phyloP scores from a whole-genome alignment of 30 jellyfish, hydroid and myxozoan genomes.

The Haliclystus octoradiatus region DNA sequence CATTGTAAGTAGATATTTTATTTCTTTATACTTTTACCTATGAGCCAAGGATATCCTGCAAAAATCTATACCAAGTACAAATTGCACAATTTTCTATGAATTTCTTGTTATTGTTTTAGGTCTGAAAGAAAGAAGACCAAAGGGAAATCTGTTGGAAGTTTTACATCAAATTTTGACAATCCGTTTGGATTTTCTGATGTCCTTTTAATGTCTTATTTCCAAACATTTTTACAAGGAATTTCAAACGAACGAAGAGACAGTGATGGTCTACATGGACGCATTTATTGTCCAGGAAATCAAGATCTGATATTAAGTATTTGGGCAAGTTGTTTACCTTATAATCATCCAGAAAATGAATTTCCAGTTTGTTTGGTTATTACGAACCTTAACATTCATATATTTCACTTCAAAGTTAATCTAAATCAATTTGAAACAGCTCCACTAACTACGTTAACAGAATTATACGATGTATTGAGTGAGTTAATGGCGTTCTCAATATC shows the following conservation, averaged over 20 bases:
- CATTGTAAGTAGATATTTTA: no score
- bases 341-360: constrained; percentile 82
- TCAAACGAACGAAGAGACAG: constrained; percentile 6
- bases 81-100: no score
- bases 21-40: no score
- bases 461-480: constrained; percentile 59
- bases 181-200: not conserved
- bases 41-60: no score
- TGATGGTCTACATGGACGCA: constrained; percentile 29
- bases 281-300: constrained; percentile 27
- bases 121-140: no score
- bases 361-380: constrained; percentile 78
- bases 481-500: constrained; percentile 55
- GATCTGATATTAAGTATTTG: constrained; percentile 47
- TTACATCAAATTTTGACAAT: not conserved
- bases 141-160: not conserved
- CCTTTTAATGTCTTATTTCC: not conserved
- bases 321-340: constrained; percentile 91
- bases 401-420: constrained; percentile 64
- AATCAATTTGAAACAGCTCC: constrained; percentile 21
- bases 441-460: constrained; percentile 43
- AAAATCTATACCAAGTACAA: no score
- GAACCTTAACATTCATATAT: constrained; percentile 56
- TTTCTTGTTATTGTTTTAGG: no score
- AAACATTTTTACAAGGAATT: not conserved